Evolutionary conservation across 2,888 invertebrate genomes (phyloP).

Genomic region (Drosophila helvetica): DNA sequence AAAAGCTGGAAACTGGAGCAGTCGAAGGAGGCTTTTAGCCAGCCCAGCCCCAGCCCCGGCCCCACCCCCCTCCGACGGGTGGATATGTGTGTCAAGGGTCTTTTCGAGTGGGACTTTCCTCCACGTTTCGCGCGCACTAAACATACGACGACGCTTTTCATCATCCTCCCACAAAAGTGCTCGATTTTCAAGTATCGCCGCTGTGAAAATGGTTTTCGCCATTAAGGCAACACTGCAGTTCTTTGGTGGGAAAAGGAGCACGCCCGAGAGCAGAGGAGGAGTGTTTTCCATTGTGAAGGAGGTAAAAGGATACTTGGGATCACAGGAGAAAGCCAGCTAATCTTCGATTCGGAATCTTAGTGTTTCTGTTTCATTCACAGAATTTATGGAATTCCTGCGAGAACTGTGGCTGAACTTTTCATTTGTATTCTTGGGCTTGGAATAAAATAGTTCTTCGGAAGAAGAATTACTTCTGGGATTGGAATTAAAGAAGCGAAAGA

Average conservation of each 20-base stretch:
- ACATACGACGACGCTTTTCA: constrained; percentile 11
- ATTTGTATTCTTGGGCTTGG: too few species aligned
- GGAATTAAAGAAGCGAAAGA: too few species aligned
- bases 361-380: not conserved
- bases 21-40: constrained; percentile 19
- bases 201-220: constrained; percentile 26
- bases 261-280: not conserved
- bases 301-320: not conserved
- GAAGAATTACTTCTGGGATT: too few species aligned
- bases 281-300: not conserved
- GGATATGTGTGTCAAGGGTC: constrained; percentile 36
- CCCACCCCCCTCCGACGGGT: not conserved
- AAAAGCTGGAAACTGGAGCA: constrained; percentile 25
- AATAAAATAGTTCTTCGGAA: too few species aligned
- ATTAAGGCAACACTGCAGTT: constrained; percentile 10
- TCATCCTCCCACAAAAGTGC: constrained; percentile 27
- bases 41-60: too few species aligned
- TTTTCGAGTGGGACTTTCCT: constrained; percentile 8
- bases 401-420: too few species aligned
- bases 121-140: not conserved
- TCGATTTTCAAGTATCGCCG: constrained; percentile 37
- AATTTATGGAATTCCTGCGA: not conserved
- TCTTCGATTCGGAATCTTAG: not conserved
- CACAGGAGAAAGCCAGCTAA: not conserved
- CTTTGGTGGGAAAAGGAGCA: not conserved